Percentiles rank a stretch among this genome's conserved stretches.
Conservation (phyloP, 2,113 vertebrate species). For the Gymnorhina tibicen region DNA sequence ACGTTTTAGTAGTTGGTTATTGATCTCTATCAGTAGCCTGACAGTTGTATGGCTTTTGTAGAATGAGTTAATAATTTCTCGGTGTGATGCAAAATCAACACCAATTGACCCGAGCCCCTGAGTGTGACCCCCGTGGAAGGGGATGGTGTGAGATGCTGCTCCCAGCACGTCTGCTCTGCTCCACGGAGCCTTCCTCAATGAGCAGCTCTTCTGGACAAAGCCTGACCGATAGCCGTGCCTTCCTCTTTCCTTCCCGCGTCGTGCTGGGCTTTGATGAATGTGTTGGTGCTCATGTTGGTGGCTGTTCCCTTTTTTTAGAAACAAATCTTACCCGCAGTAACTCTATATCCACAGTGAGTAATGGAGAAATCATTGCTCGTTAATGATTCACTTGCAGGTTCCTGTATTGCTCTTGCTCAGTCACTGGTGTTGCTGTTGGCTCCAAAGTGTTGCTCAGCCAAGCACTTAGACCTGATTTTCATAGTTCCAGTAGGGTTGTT, state of each 20-base stretch:
- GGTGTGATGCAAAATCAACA: neutral
- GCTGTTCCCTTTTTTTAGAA: constrained; percentile 43
- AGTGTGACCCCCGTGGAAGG: neutral
- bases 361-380: constrained; percentile 43
- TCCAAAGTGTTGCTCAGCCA: neutral
- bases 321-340: neutral
- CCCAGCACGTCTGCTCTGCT: neutral
- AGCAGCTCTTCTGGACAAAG: neutral
- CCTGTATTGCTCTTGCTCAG: constrained; percentile 7
- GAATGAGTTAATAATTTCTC: constrained; percentile 40
- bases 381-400: constrained; percentile 55
- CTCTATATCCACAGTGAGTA: constrained; percentile 13
- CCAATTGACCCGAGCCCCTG: neutral
- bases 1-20: neutral
- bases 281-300: neutral
- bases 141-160: neutral
- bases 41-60: neutral
- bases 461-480: neutral
- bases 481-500: neutral
- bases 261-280: neutral
- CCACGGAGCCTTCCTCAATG: neutral
- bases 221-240: neutral
- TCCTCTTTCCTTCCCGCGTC: constrained; percentile 7
- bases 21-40: neutral
- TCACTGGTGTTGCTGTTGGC: neutral